phyloP scores from a whole-genome alignment of 1,140 invertebrate species.

The Diabrotica virgifera region DNA sequence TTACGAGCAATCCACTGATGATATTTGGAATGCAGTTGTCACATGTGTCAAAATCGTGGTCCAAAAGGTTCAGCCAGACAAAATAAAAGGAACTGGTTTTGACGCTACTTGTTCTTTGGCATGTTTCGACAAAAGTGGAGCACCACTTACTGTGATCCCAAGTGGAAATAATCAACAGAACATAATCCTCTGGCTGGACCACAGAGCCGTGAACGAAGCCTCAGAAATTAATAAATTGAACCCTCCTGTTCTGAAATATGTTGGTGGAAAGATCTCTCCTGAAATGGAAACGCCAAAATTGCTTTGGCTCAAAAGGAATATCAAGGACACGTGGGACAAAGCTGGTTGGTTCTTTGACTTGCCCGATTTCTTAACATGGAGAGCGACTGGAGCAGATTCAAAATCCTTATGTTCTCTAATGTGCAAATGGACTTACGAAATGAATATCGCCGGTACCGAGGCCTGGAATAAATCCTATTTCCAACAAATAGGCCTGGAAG shows the following conservation, averaged over 20 bases:
- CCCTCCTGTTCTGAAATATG: constrained; percentile 77
- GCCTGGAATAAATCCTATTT: constrained; percentile 80
- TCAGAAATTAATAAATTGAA: constrained; percentile 74
- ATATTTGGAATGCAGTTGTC: constrained; percentile 79
- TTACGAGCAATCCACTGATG: constrained; percentile 90
- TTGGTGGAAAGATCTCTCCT: constrained; percentile 87
- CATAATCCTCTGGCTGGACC: constrained; percentile 97
- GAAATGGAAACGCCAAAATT: constrained; percentile 97
- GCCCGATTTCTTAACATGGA: constrained; percentile 93
- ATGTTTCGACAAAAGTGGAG: constrained; percentile 66
- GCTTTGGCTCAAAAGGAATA: constrained; percentile 88
- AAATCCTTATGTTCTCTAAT: constrained; percentile 88
- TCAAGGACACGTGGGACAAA: constrained; percentile 65
- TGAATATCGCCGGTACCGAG: constrained; percentile 52
- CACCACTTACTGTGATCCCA: constrained; percentile 73
- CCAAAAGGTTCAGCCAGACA: constrained; percentile 53
- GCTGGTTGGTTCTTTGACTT: constrained; percentile 84
- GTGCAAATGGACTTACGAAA: constrained; percentile 93
- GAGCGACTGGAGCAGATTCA: constrained; percentile 72
- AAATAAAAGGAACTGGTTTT: constrained; percentile 85
- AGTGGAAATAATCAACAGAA: constrained; percentile 72
- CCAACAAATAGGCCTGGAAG: constrained; percentile 68
- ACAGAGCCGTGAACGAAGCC: constrained; percentile 81
- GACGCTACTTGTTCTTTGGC: constrained; percentile 96
- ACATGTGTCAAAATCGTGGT: constrained; percentile 54